Conservation (phyloP, 2,113 vertebrate genomes). For the Pseudonaja textilis region DNA sequence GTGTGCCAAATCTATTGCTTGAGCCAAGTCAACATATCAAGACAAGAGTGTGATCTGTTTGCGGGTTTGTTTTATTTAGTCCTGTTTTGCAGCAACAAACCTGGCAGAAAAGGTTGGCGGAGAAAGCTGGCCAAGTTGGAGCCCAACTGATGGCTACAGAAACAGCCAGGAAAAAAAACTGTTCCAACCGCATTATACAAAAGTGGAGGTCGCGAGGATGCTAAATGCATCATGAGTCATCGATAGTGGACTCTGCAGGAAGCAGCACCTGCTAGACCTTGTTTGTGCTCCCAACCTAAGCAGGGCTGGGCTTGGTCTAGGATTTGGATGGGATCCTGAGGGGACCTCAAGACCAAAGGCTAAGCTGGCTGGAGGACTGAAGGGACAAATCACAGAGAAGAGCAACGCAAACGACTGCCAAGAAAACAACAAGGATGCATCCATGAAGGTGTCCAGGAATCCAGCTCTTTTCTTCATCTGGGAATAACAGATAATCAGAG, state of each 20-base stretch:
- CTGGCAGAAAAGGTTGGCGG: background rate
- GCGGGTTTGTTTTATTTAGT: background rate
- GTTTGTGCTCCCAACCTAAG: background rate
- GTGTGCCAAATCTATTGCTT: background rate
- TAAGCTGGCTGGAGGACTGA: too few relatives aligned
- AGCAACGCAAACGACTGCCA: background rate
- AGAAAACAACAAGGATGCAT: background rate
- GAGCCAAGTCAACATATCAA: background rate
- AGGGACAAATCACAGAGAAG: background rate
- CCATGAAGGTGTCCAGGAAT: background rate
- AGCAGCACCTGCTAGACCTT: background rate
- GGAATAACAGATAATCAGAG: background rate
- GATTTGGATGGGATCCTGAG: background rate
- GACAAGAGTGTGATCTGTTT: too few relatives aligned
- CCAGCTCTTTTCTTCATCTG: background rate
- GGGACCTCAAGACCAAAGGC: background rate
- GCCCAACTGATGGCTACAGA: too few relatives aligned
- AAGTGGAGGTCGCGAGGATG: background rate
- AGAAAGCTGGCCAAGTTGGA: background rate
- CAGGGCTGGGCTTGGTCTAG: background rate
- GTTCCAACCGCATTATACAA: background rate
- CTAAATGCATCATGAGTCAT: background rate
- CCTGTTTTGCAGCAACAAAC: background rate
- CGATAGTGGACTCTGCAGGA: background rate
- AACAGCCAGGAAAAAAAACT: background rate